These are phyloP conservation scores for Rafetus swinhoei DNA, from an alignment of 2,113 vertebrate species.

Conservation along the genomic window DNA sequence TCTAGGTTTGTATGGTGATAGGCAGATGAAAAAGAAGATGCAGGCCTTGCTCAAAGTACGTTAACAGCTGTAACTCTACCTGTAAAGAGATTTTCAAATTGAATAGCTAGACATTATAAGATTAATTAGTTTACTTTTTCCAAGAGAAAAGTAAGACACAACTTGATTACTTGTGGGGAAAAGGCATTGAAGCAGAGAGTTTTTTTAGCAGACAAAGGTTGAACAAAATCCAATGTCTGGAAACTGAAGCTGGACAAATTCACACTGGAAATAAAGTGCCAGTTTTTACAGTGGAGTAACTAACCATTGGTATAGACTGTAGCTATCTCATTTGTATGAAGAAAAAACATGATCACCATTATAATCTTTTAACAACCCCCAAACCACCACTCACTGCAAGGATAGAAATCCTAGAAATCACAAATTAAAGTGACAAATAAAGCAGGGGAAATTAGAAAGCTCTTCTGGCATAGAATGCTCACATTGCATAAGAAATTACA, in stretches of 20 bases:
- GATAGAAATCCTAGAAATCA: accelerated
- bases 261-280: background rate
- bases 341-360: background rate
- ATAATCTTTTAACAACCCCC: background rate
- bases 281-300: background rate
- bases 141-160: too few relatives aligned
- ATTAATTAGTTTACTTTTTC: background rate
- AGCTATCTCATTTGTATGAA: accelerated
- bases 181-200: background rate
- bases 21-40: conserved; percentile 24
- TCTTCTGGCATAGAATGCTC: background rate
- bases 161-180: background rate
- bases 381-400: accelerated
- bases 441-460: background rate
- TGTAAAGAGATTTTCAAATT: background rate
- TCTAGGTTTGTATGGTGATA: background rate
- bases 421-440: accelerated
- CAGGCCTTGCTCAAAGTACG: background rate
- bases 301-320: background rate
- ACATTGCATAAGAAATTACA: background rate
- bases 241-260: background rate
- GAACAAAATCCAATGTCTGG: background rate
- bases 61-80: background rate
- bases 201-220: background rate
- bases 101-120: background rate